Conservation (phyloP, 2,113 vertebrate genomes). For the Sialia sialis region DNA sequence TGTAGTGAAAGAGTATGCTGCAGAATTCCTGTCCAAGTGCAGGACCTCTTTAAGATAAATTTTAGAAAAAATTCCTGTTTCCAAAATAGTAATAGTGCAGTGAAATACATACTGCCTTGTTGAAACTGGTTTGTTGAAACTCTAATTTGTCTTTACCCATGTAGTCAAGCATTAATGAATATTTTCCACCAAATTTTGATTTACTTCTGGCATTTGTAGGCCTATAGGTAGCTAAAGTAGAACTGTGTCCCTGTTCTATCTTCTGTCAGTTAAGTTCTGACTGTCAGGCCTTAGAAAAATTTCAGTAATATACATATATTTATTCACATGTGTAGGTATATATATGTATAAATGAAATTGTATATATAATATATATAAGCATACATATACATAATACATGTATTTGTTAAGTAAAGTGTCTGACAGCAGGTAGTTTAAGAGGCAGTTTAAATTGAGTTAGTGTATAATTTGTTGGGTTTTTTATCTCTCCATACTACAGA, state of each 20-base stretch:
- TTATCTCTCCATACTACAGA: conserved; percentile 67
- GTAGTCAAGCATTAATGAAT: background rate
- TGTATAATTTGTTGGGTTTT: background rate
- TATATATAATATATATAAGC: background rate
- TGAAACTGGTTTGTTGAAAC: background rate
- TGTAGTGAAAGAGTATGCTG: background rate
- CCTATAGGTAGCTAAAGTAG: background rate
- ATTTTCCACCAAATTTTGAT: background rate
- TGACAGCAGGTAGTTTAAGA: background rate
- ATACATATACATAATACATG: background rate
- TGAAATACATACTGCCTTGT: background rate
- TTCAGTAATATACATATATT: background rate
- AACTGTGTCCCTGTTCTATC: fast-evolving
- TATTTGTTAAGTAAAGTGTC: background rate
- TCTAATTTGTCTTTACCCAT: background rate
- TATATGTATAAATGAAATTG: background rate
- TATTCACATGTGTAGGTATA: background rate
- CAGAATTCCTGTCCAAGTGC: background rate
- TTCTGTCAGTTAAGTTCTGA: background rate
- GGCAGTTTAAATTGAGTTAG: background rate
- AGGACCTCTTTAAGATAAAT: background rate
- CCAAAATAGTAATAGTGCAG: background rate
- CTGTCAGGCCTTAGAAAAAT: background rate
- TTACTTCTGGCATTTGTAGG: background rate
- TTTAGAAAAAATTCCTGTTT: background rate